A percentile compares a stretch with the other conserved stretches of the same genome.
phyloP scores from a whole-genome alignment of 2,888 invertebrate genomes.

The Lysandra coridon region DNA sequence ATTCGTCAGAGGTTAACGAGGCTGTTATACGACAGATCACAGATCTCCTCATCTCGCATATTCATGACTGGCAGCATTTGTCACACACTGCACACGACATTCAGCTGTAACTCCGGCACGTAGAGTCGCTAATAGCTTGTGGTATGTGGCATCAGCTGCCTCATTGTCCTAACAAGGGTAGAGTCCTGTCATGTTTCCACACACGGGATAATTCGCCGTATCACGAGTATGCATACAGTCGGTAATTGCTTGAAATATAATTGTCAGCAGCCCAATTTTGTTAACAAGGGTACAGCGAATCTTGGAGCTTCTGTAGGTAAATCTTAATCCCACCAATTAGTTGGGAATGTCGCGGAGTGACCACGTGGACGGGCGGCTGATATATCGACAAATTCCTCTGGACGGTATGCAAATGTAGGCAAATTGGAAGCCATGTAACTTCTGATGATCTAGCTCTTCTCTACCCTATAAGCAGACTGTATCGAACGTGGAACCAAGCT shows the following conservation, averaged over 20 bases:
- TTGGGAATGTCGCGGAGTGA: conserved; percentile 4
- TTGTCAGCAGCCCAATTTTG: not conserved
- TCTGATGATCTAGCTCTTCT: not conserved
- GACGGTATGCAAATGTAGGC: not conserved
- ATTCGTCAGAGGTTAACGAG: conserved; percentile 6
- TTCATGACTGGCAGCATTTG: not conserved
- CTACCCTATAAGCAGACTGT: not conserved
- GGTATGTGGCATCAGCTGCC: not conserved
- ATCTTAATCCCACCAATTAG: conserved; percentile 26
- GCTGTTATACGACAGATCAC: not conserved
- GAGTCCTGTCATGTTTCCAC: not conserved
- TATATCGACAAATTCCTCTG: not conserved
- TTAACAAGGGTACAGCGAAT: not conserved
- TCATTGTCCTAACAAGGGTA: conserved; percentile 7
- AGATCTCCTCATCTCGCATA: conserved; percentile 10
- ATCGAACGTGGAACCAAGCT: no score
- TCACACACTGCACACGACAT: not conserved
- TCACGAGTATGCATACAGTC: not conserved
- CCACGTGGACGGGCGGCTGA: not conserved
- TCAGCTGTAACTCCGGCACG: not conserved
- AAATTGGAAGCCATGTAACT: not conserved
- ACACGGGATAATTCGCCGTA: not conserved
- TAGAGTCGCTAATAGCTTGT: not conserved
- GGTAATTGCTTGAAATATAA: not conserved
- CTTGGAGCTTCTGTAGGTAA: not conserved